Base-by-base conservation (phyloP, 2,797 vertebrate species). In the Pangasius macronema region DNA sequence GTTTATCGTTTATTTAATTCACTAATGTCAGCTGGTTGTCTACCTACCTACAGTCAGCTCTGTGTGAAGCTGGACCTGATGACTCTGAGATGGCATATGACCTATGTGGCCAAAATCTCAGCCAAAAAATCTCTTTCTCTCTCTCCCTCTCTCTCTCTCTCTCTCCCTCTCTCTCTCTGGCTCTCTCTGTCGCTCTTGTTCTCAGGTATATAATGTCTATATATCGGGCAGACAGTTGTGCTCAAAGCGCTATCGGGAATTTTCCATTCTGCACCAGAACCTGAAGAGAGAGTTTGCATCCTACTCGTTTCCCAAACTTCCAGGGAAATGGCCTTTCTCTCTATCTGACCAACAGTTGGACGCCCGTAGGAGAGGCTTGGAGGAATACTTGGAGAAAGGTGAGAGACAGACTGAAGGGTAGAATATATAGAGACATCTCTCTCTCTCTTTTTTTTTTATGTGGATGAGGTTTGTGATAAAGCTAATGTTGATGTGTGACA, bases 311-410 rank as follows among this genome's bases (percentile, higher is more conserved):
- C 98, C 98, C 0, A 97, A 98, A 75, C 95, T 99, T 24, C 98
- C 98, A 0, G 97, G 98, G 3, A 99, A 99, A 89, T 99, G 98
- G 98, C 98, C 98, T 0, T 99, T 99, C 93, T 99, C 98, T 0
- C 92, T 99, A 75, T 99, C 98, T 0, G 98, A 99, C 87, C 98
- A 99, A 93, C 98, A 99, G 92, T 93, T 99, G 94, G 98, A 99
- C 0, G 95, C 97, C 0, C 96, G 98, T 13, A 94, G 98, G 57
- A 94, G 98, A 80, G 98, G 98, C 2, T 93, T 99, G 91, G 98
- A 99, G 93, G 98, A 99, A 88, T 99, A 98, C 90, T 89, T 96
- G 33, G 95, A 96, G 93, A 93, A 94, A 94, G 96, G 96, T 96
- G 88, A 42, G 86, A 20, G 3, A 82, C 9, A 1, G 1, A 27